phyloP scores from a whole-genome alignment of 2,797 vertebrate species.

The Bovichtus variegatus region DNA sequence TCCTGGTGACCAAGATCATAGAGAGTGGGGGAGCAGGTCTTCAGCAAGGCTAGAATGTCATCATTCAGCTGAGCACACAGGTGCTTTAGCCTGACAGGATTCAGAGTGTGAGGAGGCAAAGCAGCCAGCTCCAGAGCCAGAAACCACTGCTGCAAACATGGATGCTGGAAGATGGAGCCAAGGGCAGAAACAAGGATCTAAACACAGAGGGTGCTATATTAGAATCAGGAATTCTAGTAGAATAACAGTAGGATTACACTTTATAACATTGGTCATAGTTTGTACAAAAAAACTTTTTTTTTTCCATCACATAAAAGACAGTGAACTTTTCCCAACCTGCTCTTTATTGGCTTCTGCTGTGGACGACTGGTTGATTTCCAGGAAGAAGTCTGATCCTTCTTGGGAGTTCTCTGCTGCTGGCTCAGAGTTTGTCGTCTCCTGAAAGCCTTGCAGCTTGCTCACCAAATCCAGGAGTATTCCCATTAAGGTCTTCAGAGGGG shows the following conservation, averaged over 20 bases:
- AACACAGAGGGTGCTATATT: conserved; percentile 23
- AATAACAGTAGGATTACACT: background rate
- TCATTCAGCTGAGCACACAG: conserved; percentile 86
- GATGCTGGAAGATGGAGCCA: conserved; percentile 88
- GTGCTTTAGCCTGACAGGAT: conserved; percentile 86
- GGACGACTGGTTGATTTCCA: conserved; percentile 79
- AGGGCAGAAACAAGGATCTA: conserved; percentile 84
- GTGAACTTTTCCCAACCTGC: conserved; percentile 81
- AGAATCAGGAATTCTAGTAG: background rate
- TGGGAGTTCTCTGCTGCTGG: conserved; percentile 44
- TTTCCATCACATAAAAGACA: conserved; percentile 5
- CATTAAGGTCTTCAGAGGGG: conserved; percentile 80
- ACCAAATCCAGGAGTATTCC: conserved; percentile 85
- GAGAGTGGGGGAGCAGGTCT: conserved; percentile 75
- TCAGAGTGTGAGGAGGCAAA: conserved; percentile 87
- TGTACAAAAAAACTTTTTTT: background rate
- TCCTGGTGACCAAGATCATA: conserved; percentile 65
- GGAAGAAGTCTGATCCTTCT: conserved; percentile 84
- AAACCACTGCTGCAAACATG: conserved; percentile 92
- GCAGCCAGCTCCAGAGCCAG: conserved; percentile 88
- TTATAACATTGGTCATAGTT: background rate
- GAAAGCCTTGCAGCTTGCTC: conserved; percentile 67
- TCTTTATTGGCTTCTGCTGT: conserved; percentile 74
- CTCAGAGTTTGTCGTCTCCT: conserved; percentile 61
- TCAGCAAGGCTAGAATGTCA: conserved; percentile 84